Evolutionary conservation across 2,113 vertebrate genomes (phyloP).

Genomic region (Passer domesticus): DNA sequence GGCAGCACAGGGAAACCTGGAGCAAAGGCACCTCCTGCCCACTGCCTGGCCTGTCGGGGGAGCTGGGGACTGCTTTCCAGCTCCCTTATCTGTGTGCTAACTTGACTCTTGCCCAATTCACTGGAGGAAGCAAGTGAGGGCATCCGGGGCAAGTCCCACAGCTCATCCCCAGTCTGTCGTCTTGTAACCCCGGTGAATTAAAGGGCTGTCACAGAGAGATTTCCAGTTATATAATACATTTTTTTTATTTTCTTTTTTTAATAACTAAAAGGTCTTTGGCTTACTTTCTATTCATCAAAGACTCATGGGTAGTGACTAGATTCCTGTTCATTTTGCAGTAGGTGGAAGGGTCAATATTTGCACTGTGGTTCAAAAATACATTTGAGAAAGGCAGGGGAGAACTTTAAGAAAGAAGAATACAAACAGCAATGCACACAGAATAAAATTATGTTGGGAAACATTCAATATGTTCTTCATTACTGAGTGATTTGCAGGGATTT

Average conservation of each 20-base stretch:
- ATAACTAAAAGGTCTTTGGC: slow-evolving; percentile 16
- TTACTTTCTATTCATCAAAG: slow-evolving; percentile 29
- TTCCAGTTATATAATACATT: background rate
- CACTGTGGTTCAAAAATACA: slow-evolving; percentile 29
- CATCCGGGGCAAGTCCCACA: background rate
- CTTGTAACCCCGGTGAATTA: background rate
- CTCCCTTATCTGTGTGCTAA: background rate
- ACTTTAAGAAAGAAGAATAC: slow-evolving; percentile 24
- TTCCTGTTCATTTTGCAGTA: slow-evolving; percentile 28
- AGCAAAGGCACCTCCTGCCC: background rate
- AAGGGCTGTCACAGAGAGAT: background rate
- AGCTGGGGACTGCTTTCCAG: background rate
- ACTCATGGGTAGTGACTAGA: slow-evolving; percentile 15
- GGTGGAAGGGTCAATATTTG: slow-evolving; percentile 61
- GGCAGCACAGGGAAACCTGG: background rate
- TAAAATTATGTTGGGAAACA: background rate
- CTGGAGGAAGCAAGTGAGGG: background rate
- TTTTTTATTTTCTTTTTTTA: background rate
- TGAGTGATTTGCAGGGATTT: background rate
- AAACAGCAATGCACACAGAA: background rate
- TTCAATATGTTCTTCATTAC: background rate
- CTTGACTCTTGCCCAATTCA: background rate
- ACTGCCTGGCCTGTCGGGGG: background rate
- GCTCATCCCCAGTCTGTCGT: background rate
- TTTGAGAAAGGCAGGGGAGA: slow-evolving; percentile 7